A percentile compares a stretch with the other conserved stretches of the same genome.
These are phyloP conservation scores for Noctuana brunneofusca DNA, from an alignment of 2,888 invertebrate species.

Conservation along the genomic window DNA sequence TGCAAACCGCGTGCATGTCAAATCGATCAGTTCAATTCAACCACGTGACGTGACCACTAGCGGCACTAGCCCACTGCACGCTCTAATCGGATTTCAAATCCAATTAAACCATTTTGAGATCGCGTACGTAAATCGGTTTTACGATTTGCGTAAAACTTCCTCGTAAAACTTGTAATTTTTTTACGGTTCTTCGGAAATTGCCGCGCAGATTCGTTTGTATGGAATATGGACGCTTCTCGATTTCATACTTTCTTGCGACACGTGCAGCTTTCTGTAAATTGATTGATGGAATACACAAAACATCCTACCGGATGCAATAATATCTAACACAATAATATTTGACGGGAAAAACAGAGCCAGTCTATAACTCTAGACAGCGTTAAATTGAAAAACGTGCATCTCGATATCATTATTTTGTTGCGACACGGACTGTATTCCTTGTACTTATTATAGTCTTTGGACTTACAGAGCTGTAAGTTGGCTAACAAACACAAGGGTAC, in stretches of 20 bases:
- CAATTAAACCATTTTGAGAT: constrained; percentile 14
- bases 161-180: constrained; percentile 24
- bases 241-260: constrained; percentile 13
- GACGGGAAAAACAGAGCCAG: too few species aligned
- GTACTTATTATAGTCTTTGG: too few species aligned
- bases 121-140: constrained; percentile 28
- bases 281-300: too few species aligned
- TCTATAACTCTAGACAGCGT: too few species aligned
- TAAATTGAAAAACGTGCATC: too few species aligned
- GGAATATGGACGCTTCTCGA: background rate
- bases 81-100: constrained; percentile 11
- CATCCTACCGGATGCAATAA: too few species aligned
- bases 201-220: background rate
- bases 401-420: too few species aligned
- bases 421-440: too few species aligned
- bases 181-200: constrained; percentile 21
- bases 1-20: constrained; percentile 3
- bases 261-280: background rate
- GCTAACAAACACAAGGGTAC: too few species aligned
- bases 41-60: background rate
- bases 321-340: too few species aligned
- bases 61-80: background rate
- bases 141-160: constrained; percentile 32
- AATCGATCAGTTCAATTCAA: constrained; percentile 4
- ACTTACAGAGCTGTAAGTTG: too few species aligned